Evolutionary conservation across 2,888 invertebrate genomes (phyloP), one percentile per base, ranked within the genome.

Genomic region (Drosophila suboccidentalis): DNA sequence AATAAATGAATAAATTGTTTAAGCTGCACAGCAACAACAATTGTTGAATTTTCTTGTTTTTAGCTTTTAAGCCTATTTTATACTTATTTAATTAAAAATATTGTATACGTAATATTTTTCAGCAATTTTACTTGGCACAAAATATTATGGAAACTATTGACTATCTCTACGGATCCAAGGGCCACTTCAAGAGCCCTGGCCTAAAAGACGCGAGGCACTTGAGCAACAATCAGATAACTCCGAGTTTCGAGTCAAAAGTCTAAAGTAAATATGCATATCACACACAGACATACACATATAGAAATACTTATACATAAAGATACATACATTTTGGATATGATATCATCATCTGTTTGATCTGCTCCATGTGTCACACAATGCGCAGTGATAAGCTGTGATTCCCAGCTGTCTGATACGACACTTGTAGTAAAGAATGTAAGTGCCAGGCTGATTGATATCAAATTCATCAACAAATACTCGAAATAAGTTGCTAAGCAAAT

Each of bases 171-270:
- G 49, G 49, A 53, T 26, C 67, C 60, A 75, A 75, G 78, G 78
- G 67, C 74, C 60, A 58, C 44, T 53, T 46, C 22, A 54, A 77
- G 59, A 71, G 51, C 59, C 59, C 36, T 73, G 71, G 76, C 73
- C 63, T 32, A 54, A 71, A 72, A 72, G 46, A 65, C 46, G 49
- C 4, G 13, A 36, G 26, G 11, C 49, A 50, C 78, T 72, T 78
- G 54, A 57, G 50, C 34, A 72, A 78, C 39, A 67, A 39, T 26
- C 61, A 67, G 78, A 75, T 78, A 78, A 67, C 54, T 62, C 54
- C 15, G 41, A 19, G 41, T 57, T 66, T 19, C 46, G 57, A 55
- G 39, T 55, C 43, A 44, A 61, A 61, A 77, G 53, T 54, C 67
- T 43, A 50, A 58, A 55, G 26, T 51, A 54, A 74, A 76, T 58